phyloP scores from a whole-genome alignment of 2,113 vertebrate species.

The Glaucidium brasilianum region DNA sequence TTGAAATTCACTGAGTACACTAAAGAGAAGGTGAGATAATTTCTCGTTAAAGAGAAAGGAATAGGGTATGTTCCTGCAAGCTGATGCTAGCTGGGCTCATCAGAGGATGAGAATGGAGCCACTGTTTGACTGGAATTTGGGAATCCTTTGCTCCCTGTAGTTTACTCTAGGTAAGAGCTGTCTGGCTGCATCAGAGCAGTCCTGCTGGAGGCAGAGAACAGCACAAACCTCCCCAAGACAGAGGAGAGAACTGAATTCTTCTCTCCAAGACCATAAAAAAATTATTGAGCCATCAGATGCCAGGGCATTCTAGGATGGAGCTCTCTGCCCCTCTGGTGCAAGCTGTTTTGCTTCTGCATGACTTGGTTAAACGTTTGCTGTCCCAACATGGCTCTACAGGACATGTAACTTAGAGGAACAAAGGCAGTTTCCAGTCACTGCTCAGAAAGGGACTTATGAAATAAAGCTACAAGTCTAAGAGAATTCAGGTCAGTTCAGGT shows the following conservation, averaged over 20 bases:
- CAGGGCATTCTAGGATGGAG: background rate
- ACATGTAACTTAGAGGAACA: background rate
- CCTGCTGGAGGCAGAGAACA: too few relatives aligned
- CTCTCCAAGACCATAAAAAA: background rate
- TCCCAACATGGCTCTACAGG: background rate
- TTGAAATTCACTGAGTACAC: background rate
- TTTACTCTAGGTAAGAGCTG: background rate
- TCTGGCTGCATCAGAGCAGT: background rate
- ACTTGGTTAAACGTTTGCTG: background rate
- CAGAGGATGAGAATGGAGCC: background rate
- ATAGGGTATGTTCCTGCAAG: background rate
- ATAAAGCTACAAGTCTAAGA: background rate
- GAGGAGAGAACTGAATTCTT: background rate
- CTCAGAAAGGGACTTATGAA: background rate
- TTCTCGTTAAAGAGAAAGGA: background rate
- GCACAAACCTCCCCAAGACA: too few relatives aligned
- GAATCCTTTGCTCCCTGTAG: background rate
- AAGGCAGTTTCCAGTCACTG: background rate
- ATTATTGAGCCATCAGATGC: background rate
- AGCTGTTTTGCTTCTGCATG: background rate
- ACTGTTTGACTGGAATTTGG: background rate
- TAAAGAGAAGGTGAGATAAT: background rate
- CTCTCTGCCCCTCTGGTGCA: background rate
- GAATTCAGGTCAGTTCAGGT: background rate
- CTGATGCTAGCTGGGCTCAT: background rate